Evolutionary conservation across 2,113 vertebrate species (phyloP), one percentile per base, ranked within the genome.

Genomic region (Rhabdomys dilectus): DNA sequence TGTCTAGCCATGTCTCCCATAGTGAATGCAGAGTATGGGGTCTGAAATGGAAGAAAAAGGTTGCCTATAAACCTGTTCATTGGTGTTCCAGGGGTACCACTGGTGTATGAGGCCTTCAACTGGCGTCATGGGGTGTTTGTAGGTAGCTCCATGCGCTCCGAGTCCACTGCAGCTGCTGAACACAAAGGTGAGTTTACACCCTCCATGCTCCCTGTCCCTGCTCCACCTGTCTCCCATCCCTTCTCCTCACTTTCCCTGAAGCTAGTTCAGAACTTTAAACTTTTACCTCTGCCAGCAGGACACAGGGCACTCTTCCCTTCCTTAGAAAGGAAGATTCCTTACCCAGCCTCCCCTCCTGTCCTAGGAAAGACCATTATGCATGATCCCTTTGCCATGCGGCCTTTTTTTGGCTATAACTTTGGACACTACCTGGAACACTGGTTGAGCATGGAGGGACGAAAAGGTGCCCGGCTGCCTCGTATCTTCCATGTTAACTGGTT

Each of bases 401-500:
- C 98, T 5, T 99, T 99, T 97, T 98, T 99, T 1, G 98, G 98
- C 51, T 99, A 98, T 97, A 99, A 99, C 94, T 98, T 98, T 36
- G 98, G 98, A 58, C 96, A 22, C 77, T 98, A 98, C 94, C 95
- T 99, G 34, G 98, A 98, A 84, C 98, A 98, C 92, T 98, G 98
- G 98, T 95, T 99, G 94, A 97, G 97, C 91, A 98, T 99, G 97
- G 98, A 97, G 24, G 96, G 81, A 48, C 96, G n/a, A 60, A 84
- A 85, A 42, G 98, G 98, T 1, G 97, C 45, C 45, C 95, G 31
- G 8, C 96, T 98, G 31, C 98, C 98, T 31, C 98, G 97, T 53
- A 98, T 99, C 88, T 98, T 98, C 97, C 98, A 99, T 2, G 98
- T 99, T 91, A 99, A 99, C 96, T 99, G 98, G 98, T 99, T 99